Conservation (phyloP, 2,888 invertebrate species). For the Metallyticus violacea region DNA sequence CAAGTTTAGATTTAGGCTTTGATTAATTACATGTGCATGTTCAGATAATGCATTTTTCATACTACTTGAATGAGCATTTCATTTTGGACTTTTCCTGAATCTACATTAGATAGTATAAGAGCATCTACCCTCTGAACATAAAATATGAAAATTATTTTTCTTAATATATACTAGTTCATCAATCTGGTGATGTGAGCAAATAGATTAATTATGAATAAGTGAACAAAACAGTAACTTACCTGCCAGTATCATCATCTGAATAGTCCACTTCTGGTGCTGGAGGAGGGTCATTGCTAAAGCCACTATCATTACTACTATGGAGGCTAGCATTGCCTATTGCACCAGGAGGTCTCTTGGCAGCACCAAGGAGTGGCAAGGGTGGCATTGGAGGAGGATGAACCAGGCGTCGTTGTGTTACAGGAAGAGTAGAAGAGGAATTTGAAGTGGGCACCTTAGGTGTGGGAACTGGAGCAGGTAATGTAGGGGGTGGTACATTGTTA, state of each 20-base stretch:
- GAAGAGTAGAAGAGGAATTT: constrained; percentile 31
- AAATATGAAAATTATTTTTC: too few species aligned
- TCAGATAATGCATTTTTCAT: too few species aligned
- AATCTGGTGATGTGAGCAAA: neutral
- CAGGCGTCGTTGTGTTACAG: constrained; percentile 12
- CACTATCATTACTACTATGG: constrained; percentile 89
- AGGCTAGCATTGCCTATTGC: constrained; percentile 49
- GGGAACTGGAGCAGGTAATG: constrained; percentile 69
- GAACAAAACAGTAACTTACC: constrained; percentile 47
- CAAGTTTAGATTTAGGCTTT: too few species aligned
- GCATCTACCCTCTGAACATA: too few species aligned
- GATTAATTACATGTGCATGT: too few species aligned
- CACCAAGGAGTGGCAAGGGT: constrained; percentile 28
- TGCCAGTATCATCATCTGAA: constrained; percentile 81
- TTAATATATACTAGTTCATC: too few species aligned
- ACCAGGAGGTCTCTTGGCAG: constrained; percentile 23
- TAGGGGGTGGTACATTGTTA: constrained; percentile 64
- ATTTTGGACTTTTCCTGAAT: too few species aligned
- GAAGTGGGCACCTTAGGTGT: constrained; percentile 40
- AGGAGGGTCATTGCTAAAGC: constrained; percentile 83
- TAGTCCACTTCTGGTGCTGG: constrained; percentile 87
- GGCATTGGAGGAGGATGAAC: constrained; percentile 31
- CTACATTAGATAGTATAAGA: too few species aligned
- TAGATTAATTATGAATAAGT: neutral
- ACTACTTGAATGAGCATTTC: too few species aligned